Evolutionary conservation across 2,888 invertebrate genomes (phyloP), one percentile per base, ranked within the genome.

Genomic region (Nowickia ferox): DNA sequence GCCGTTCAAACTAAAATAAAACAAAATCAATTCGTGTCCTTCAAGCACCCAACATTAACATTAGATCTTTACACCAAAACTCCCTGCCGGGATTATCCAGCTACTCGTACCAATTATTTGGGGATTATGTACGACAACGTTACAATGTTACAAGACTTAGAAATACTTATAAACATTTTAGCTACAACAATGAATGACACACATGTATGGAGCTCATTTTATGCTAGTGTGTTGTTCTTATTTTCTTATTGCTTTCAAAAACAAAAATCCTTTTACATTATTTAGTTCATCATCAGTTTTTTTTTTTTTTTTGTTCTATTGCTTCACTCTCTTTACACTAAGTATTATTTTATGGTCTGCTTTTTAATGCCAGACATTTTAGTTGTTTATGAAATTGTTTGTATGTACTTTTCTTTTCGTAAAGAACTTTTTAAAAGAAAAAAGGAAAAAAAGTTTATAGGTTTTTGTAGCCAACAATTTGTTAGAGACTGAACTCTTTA

Each of bases 361-460:
- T 78, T 79, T 78, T 74, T 79, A 74, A 68, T 79, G 78, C 66
- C 78, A 84, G 78, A 84, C 78, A 78, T 79, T 84, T 65, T 51
- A 77, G 17, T 83, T 83, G 48, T 83, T 44, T 72, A 65, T 72
- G 38, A 68, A 77, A 77, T 71, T 76, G 75, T 82, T 82, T 61
- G 63, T 71, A 63, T 30, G 6, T 30, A 30, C 30, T 30, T 30
- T 6, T 30, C 57, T 76, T 83, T 83, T 71, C 22, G 22, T n/a
- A 53, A 75, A 59, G 30, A 74, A 59, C n/a, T 68, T 78, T 10
- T 17, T 48, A 30, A 71, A 65, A n/a, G 13, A 10, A 66, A 69
- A 61, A 59, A 42, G 48, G 10, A 57, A 46, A 44, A 75, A 65
- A 72, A 72, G 11, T 65, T 72, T 72, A 48, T 69, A 59, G 48